Percentiles rank a stretch among this genome's conserved stretches.
phyloP scores from a whole-genome alignment of 2,797 vertebrate genomes.

The Falco rusticolus region DNA sequence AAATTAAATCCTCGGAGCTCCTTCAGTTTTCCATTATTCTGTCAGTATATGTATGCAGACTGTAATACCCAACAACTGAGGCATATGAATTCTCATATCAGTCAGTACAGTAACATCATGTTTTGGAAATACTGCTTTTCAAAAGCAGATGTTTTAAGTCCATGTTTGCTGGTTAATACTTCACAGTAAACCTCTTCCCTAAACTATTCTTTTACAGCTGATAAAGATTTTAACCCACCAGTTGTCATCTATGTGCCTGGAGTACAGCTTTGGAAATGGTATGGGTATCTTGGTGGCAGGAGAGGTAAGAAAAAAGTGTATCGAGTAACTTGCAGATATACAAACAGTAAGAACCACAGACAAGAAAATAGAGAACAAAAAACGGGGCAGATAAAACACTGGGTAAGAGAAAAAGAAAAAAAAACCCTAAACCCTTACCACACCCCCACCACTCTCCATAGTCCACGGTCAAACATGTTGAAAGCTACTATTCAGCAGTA shows the following conservation, averaged over 20 bases:
- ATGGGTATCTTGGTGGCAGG: slow-evolving; percentile 14
- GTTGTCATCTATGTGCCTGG: neutral
- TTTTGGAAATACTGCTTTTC: neutral
- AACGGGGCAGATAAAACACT: slow-evolving; percentile 23
- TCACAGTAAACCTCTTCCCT: neutral
- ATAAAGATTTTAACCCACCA: neutral
- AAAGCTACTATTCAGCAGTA: neutral
- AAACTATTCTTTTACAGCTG: neutral
- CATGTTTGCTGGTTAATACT: neutral
- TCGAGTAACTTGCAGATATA: slow-evolving; percentile 14
- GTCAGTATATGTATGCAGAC: neutral
- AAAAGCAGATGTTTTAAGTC: neutral
- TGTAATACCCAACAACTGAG: neutral
- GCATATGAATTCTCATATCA: neutral
- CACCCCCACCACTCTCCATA: neutral
- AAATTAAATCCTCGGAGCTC: neutral
- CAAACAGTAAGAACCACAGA: neutral
- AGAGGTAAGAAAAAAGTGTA: slow-evolving; percentile 26
- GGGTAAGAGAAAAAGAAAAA: neutral
- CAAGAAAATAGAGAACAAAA: neutral
- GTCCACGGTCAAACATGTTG: neutral
- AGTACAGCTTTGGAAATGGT: slow-evolving; percentile 29
- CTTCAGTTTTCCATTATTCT: neutral
- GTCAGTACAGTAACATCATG: neutral
- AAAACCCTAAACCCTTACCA: accelerated